Conservation (phyloP, 2,888 invertebrate genomes). For the Leptinotarsa tumamoca region DNA sequence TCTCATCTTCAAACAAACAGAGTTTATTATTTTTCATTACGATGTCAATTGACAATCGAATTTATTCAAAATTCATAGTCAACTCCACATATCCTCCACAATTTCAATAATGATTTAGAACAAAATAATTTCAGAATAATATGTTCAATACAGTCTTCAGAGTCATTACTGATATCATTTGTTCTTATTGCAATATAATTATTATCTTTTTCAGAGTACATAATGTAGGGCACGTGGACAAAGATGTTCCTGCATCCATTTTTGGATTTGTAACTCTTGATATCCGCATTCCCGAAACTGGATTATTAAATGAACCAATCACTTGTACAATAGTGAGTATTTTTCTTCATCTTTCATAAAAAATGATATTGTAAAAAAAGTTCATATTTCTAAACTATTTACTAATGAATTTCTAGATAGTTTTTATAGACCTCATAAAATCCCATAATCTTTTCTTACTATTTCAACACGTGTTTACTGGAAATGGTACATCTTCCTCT, state of each 20-base stretch:
- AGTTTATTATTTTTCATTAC: too few species aligned
- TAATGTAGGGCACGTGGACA: not conserved
- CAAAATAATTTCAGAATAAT: not conserved
- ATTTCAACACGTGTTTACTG: too few species aligned
- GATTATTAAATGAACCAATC: not conserved
- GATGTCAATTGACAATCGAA: too few species aligned
- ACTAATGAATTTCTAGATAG: too few species aligned
- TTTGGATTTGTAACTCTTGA: slow-evolving; percentile 3
- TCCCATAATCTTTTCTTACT: too few species aligned
- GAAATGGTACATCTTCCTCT: too few species aligned
- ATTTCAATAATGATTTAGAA: too few species aligned
- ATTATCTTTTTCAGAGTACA: not conserved
- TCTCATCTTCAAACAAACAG: too few species aligned
- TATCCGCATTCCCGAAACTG: slow-evolving; percentile 8
- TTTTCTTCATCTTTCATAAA: not conserved
- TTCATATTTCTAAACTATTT: too few species aligned
- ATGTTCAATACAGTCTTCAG: not conserved
- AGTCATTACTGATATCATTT: not conserved
- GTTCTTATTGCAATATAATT: not conserved
- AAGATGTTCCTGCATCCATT: not conserved
- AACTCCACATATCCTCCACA: too few species aligned
- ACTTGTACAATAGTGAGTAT: slow-evolving; percentile 6
- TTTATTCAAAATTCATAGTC: too few species aligned
- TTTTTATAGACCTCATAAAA: too few species aligned
- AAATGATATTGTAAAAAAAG: not conserved